A percentile compares a stretch with the other conserved stretches of the same genome.
These are phyloP conservation scores for Microplitis deprimator DNA, from an alignment of 2,888 invertebrate species.

Conservation along the genomic window DNA sequence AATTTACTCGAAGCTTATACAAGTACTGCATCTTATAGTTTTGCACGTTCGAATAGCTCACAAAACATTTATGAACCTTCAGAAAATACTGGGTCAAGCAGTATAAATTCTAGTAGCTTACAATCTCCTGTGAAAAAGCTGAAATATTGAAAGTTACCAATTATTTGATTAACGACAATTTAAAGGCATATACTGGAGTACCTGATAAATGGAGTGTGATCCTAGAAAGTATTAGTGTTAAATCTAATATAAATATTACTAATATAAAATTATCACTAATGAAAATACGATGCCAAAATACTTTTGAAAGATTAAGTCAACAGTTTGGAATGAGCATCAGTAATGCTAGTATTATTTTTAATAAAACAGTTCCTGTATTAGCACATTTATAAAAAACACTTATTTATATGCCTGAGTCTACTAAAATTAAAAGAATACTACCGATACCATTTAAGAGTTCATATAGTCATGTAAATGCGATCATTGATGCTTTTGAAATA, in stretches of 20 bases:
- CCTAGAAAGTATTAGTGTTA: slow-evolving; percentile 34
- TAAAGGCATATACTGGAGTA: slow-evolving; percentile 39
- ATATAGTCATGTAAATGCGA: slow-evolving; percentile 41
- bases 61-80: slow-evolving; percentile 37
- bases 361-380: slow-evolving; percentile 43
- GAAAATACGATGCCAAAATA: slow-evolving; percentile 45
- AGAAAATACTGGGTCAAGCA: slow-evolving; percentile 29
- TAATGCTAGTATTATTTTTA: slow-evolving; percentile 43
- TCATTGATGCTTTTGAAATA: slow-evolving; percentile 58
- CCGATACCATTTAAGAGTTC: slow-evolving; percentile 34
- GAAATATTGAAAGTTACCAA: slow-evolving; percentile 32
- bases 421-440: slow-evolving; percentile 22
- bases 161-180: slow-evolving; percentile 38
- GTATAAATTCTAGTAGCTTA: slow-evolving; percentile 31
- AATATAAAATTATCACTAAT: slow-evolving; percentile 40
- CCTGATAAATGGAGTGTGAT: slow-evolving; percentile 31
- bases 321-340: slow-evolving; percentile 43
- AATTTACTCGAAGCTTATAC: too few species aligned
- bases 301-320: slow-evolving; percentile 44
- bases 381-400: slow-evolving; percentile 37
- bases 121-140: slow-evolving; percentile 28
- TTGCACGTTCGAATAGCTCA: slow-evolving; percentile 30
- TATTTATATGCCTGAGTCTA: slow-evolving; percentile 37
- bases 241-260: slow-evolving; percentile 29
- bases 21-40: slow-evolving; percentile 20